Evolutionary conservation across 2,113 vertebrate genomes (phyloP).

Genomic region (Microcebus lehilahytsara): DNA sequence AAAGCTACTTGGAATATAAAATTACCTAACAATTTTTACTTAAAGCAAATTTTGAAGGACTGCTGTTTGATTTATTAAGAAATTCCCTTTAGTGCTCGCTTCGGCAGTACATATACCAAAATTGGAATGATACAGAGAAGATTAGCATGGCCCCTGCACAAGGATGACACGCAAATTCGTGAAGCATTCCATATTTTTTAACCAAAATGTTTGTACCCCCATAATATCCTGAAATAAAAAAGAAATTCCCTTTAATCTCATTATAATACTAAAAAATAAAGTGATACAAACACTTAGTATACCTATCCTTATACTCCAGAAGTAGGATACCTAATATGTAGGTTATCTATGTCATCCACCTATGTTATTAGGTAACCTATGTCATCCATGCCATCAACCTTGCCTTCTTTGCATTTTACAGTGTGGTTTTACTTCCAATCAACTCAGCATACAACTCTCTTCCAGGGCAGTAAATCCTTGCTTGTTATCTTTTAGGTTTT

Average conservation of each 20-base stretch:
- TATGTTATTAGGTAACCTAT: too few species aligned
- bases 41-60: not conserved
- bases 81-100: not conserved
- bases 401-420: not conserved
- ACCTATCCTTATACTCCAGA: not conserved
- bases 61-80: not conserved
- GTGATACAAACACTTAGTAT: not conserved
- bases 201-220: too few species aligned
- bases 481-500: not conserved
- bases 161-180: too few species aligned
- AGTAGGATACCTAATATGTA: not conserved
- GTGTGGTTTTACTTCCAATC: not conserved
- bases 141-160: too few species aligned
- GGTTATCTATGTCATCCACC: too few species aligned
- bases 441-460: not conserved
- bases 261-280: constrained; percentile 2
- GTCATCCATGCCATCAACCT: not conserved
- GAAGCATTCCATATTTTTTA: too few species aligned
- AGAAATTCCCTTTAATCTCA: not conserved
- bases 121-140: too few species aligned
- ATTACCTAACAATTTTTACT: not conserved
- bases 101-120: too few species aligned
- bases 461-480: not conserved
- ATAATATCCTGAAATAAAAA: not conserved
- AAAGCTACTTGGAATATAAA: not conserved